phyloP scores from a whole-genome alignment of 2,113 vertebrate genomes.

The Anarhynchus alexandrinus region DNA sequence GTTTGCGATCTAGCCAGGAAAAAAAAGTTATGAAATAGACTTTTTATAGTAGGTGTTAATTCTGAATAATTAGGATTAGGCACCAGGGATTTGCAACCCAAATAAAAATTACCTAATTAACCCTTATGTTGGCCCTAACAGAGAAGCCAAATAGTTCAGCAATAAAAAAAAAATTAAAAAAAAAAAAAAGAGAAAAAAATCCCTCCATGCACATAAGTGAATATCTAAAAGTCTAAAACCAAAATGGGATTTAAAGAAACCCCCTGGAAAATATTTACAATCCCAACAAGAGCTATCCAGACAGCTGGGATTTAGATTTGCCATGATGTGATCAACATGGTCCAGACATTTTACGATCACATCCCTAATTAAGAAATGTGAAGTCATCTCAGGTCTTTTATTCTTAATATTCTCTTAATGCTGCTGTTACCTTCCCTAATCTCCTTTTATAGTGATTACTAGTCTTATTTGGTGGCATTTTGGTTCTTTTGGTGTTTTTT shows the following conservation, averaged over 20 bases:
- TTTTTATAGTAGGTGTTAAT: constrained; percentile 69
- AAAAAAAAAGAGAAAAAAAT: background rate
- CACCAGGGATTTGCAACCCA: constrained; percentile 68
- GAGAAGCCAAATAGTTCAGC: constrained; percentile 51
- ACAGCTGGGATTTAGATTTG: background rate
- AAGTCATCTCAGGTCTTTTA: background rate
- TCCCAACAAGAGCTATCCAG: background rate
- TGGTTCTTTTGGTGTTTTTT: too few relatives aligned
- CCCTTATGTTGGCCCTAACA: constrained; percentile 63
- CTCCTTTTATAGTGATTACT: background rate
- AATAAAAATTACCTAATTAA: constrained; percentile 73
- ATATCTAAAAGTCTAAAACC: background rate
- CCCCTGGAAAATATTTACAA: background rate
- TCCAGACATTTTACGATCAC: background rate
- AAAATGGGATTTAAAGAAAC: background rate
- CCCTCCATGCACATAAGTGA: background rate
- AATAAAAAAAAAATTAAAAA: background rate
- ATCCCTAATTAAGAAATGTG: background rate
- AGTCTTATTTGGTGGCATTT: background rate
- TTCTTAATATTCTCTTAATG: background rate
- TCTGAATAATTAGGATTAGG: constrained; percentile 67
- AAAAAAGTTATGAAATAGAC: constrained; percentile 43
- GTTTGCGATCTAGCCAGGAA: constrained; percentile 3
- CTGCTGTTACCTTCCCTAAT: background rate
- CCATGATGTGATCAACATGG: background rate